Conservation (phyloP, 2,113 vertebrate species). For the Panthera tigris region DNA sequence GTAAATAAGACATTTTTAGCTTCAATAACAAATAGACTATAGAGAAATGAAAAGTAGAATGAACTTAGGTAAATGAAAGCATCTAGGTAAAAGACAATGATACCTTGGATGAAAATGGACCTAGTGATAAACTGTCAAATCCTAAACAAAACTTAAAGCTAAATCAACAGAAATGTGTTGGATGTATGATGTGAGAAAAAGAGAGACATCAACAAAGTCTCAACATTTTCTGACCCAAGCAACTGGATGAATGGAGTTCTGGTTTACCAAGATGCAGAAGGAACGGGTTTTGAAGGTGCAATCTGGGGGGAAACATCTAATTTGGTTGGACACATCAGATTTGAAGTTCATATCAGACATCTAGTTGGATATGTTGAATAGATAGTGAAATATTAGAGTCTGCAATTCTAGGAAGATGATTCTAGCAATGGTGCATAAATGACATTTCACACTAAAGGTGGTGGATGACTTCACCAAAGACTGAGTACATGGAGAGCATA, state of each 20-base stretch:
- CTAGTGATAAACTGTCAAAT: not conserved
- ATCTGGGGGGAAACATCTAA: not conserved
- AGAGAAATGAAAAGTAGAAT: not conserved
- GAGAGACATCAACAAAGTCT: not conserved
- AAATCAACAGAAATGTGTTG: not conserved
- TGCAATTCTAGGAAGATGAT: not conserved
- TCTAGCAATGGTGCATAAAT: not conserved
- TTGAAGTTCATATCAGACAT: not conserved
- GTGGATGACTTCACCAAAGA: not conserved
- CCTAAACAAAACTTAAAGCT: not conserved
- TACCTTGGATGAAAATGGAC: not conserved
- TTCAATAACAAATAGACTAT: not conserved
- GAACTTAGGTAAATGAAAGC: not conserved
- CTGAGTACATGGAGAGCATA: not conserved
- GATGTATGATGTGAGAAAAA: not conserved
- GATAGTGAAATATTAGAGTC: not conserved
- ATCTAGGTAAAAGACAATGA: not conserved
- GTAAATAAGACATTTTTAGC: not conserved
- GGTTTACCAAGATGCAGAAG: not conserved
- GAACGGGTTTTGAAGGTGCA: not conserved
- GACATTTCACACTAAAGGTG: not conserved
- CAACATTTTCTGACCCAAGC: not conserved
- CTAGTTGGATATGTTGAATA: not conserved
- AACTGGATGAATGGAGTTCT: not conserved
- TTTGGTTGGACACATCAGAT: not conserved